Conservation (phyloP, 1,140 invertebrate genomes). For the Drosophila ananassae region DNA sequence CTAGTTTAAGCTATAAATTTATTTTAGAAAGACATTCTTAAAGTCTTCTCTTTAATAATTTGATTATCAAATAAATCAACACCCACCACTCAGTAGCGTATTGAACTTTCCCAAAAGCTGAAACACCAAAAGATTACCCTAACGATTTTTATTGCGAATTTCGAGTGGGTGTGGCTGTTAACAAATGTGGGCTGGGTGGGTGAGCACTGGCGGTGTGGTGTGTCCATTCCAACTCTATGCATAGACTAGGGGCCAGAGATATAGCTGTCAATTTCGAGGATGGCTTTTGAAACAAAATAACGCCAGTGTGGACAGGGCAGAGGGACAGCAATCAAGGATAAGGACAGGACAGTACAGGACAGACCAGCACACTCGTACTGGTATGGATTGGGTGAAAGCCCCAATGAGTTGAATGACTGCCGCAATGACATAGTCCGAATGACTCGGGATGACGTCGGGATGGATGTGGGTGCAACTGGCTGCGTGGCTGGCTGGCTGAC, state of each 20-base stretch:
- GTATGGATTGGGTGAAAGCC: background rate
- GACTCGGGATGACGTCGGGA: conserved; percentile 32
- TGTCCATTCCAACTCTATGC: conserved; percentile 29
- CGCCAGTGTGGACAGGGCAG: conserved; percentile 35
- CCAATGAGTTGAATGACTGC: conserved; percentile 41
- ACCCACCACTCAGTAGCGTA: conserved; percentile 1
- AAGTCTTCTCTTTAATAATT: background rate
- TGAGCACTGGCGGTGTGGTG: background rate
- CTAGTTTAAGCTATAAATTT: too few species aligned
- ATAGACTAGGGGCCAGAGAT: conserved; percentile 42
- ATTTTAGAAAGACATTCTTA: too few species aligned
- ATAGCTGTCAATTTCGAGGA: conserved; percentile 68
- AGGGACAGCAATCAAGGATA: conserved; percentile 1
- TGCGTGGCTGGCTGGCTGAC: conserved; percentile 3
- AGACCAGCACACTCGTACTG: background rate
- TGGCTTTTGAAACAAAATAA: conserved; percentile 75
- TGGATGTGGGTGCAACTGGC: conserved; percentile 4
- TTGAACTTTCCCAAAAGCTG: conserved; percentile 20
- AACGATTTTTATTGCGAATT: conserved; percentile 61
- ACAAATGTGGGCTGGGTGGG: background rate
- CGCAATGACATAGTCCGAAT: conserved; percentile 35
- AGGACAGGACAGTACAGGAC: background rate
- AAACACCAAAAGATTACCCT: conserved; percentile 57
- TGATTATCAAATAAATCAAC: background rate
- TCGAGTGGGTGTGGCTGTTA: conserved; percentile 1